A percentile compares a stretch with the other conserved stretches of the same genome.
phyloP scores from a whole-genome alignment of 2,797 vertebrate genomes.

The Pachyuromys duprasi region DNA sequence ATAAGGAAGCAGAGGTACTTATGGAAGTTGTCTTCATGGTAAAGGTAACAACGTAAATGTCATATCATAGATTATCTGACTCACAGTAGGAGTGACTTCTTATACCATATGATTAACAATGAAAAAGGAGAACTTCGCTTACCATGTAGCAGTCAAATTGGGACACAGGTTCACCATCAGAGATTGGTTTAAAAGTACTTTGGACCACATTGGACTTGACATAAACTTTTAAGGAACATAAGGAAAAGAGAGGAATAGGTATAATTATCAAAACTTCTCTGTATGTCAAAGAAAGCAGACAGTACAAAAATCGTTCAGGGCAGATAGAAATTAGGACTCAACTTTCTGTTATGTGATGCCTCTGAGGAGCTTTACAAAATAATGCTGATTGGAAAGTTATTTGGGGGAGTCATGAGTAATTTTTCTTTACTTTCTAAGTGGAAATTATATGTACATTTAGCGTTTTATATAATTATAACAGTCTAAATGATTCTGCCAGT shows the following conservation, averaged over 20 bases:
- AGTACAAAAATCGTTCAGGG: neutral
- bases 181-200: neutral
- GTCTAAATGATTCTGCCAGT: neutral
- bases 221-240: neutral
- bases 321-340: neutral
- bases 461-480: neutral
- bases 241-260: neutral
- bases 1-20: neutral
- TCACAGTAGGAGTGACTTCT: neutral
- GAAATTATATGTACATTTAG: neutral
- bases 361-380: neutral
- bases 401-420: neutral
- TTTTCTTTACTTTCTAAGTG: neutral
- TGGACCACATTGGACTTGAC: neutral
- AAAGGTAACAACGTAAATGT: neutral
- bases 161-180: neutral
- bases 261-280: neutral
- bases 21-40: neutral
- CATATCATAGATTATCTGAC: neutral
- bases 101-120: neutral
- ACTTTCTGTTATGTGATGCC: neutral
- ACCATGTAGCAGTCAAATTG: neutral
- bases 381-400: neutral
- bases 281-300: neutral
- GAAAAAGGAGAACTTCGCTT: neutral